Percentiles rank a stretch among this genome's conserved stretches.
These are phyloP conservation scores for Bubo scandiacus DNA, from an alignment of 2,113 vertebrate genomes.

Conservation along the genomic window DNA sequence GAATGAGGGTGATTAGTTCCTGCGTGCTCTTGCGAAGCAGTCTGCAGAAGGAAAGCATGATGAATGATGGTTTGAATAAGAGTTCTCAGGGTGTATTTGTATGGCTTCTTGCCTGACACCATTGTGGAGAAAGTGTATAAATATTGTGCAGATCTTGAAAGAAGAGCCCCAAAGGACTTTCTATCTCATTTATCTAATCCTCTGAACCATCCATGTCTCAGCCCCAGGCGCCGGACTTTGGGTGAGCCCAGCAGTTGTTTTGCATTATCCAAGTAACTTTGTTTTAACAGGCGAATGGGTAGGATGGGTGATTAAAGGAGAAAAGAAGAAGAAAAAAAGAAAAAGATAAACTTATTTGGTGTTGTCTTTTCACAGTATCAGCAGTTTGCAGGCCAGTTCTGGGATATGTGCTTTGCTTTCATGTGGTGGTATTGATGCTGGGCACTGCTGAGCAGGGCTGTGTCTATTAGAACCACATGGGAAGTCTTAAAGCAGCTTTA, in stretches of 20 bases:
- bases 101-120: neutral
- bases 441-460: slow-evolving; percentile 44
- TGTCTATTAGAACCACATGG: slow-evolving; percentile 63
- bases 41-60: neutral
- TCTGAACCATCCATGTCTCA: neutral
- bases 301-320: neutral
- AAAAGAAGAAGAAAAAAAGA: neutral
- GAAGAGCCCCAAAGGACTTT: slow-evolving; percentile 1
- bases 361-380: slow-evolving; percentile 41
- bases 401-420: slow-evolving; percentile 45
- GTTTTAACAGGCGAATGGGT: neutral
- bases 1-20: neutral
- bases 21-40: neutral
- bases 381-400: slow-evolving; percentile 52
- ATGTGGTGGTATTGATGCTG: slow-evolving; percentile 58
- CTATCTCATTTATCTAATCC: neutral
- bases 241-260: slow-evolving; percentile 37
- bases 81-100: neutral
- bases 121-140: neutral
- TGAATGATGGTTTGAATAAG: neutral
- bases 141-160: neutral
- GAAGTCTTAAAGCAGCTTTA: slow-evolving; percentile 24
- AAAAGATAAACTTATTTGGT: slow-evolving; percentile 21
- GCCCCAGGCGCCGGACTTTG: neutral
- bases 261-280: neutral